A percentile compares a stretch with the other conserved stretches of the same genome.
Conservation (phyloP, 2,797 vertebrate species). For the Rhodeus uyekii region DNA sequence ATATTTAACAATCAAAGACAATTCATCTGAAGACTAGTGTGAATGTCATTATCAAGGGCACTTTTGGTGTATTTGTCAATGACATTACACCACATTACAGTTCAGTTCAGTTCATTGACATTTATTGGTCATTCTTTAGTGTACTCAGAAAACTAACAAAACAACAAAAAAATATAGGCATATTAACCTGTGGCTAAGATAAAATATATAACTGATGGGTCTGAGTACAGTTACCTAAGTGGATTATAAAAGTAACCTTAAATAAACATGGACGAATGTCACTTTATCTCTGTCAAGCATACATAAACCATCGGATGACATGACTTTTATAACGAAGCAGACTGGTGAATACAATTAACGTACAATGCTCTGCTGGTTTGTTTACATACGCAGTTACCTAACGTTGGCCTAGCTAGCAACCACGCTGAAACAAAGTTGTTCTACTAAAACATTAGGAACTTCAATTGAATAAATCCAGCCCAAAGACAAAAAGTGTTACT, state of each 20-base stretch:
- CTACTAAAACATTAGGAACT: not conserved
- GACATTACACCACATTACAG: not conserved
- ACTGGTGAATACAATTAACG: not conserved
- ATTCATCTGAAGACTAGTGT: not conserved
- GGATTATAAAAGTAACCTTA: not conserved
- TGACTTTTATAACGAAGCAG: not conserved
- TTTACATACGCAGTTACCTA: slow-evolving; percentile 19
- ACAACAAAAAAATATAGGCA: not conserved
- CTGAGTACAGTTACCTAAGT: not conserved
- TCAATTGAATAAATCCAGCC: not conserved
- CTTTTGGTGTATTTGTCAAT: no score
- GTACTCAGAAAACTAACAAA: not conserved
- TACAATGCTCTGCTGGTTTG: not conserved
- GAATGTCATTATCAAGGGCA: no score
- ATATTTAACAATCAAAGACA: not conserved
- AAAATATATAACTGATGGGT: not conserved
- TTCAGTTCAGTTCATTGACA: not conserved
- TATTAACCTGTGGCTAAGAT: not conserved
- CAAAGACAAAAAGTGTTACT: not conserved
- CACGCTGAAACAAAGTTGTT: not conserved
- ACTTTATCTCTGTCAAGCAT: not conserved
- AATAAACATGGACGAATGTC: not conserved
- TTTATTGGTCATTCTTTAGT: not conserved
- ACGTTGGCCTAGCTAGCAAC: slow-evolving; percentile 27
- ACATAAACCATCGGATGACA: not conserved